Conservation (phyloP, 2,113 vertebrate genomes). For the Riparia riparia region DNA sequence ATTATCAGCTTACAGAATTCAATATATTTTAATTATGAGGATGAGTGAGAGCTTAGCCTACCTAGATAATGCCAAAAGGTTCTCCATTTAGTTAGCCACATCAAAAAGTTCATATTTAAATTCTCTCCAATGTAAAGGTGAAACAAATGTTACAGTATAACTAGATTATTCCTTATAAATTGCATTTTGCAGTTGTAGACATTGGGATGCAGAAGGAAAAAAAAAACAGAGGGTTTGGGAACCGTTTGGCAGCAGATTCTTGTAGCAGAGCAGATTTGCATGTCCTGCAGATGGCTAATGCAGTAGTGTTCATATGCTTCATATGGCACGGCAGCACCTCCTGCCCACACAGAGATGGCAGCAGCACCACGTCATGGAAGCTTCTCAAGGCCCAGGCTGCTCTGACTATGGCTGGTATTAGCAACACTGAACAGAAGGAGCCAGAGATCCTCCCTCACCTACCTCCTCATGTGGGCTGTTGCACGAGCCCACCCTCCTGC, state of each 20-base stretch:
- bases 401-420: neutral
- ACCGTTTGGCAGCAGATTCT: neutral
- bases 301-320: neutral
- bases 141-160: slow-evolving; percentile 43
- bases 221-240: neutral
- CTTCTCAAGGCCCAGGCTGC: neutral
- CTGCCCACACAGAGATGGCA: neutral
- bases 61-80: neutral
- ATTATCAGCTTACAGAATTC: neutral
- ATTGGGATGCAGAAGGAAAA: neutral
- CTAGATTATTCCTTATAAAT: slow-evolving; percentile 39
- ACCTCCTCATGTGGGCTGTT: neutral
- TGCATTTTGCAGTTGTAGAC: neutral
- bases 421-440: neutral
- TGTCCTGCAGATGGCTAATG: neutral
- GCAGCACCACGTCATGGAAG: neutral
- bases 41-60: slow-evolving; percentile 22
- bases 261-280: neutral
- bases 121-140: slow-evolving; percentile 14
- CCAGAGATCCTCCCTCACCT: neutral
- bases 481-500: neutral
- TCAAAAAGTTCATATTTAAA: slow-evolving; percentile 35
- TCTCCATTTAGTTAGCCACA: slow-evolving; percentile 44
- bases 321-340: neutral
- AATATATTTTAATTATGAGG: slow-evolving; percentile 50